Base-by-base conservation (phyloP, 2,113 vertebrate species). In the Sarotherodon lohbergeri region DNA sequence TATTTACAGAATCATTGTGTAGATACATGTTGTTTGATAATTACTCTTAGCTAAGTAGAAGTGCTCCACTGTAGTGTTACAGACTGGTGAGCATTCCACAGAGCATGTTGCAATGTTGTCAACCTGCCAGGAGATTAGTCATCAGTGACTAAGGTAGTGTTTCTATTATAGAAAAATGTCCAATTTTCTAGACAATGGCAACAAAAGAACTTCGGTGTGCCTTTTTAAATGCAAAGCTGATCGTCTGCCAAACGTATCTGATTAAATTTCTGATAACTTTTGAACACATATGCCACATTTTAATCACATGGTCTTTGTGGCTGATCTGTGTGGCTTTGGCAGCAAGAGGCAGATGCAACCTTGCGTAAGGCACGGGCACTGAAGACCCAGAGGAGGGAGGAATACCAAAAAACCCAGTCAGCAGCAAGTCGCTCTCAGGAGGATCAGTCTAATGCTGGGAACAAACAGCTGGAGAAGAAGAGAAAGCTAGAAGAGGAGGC, bases 401-500 rank as follows among this genome's bases (percentile, higher is more conserved):
- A 99, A 71, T 97, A 98, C 86, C 98, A 98, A 92, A 99, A 97
- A 91, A 97, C 97, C 79, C 98, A 96, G 27, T 97, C 95, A 6
- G 97, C 97, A 34, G 96, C 97, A 88, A 96, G 95, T 86, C 98
- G 97, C 91, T 97, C 97, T 83, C 97, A 98, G 93, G 99, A 99
- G 68, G 98, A 99, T 19, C 97, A 97, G 91, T 84, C 97, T 4
- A 94, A 84, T 17, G 88, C 94, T 59, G 92, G 95, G 22, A 97
- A 95, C 94, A 99, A 97, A 88, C 97, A 98, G 36, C 81, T 98
- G 91, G 99, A 99, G 93, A 99, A 98, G 95, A 99, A 97, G 93
- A 94, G 97, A 92, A 97, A 92, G 81, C 84, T 98, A 7, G 97
- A 99, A 94, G 98, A 99, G 81, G 98, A 99, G 89, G 98, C 98